phyloP scores from a whole-genome alignment of 37 sponge, comb jelly and placozoan species.

The Axinella damicornis region DNA sequence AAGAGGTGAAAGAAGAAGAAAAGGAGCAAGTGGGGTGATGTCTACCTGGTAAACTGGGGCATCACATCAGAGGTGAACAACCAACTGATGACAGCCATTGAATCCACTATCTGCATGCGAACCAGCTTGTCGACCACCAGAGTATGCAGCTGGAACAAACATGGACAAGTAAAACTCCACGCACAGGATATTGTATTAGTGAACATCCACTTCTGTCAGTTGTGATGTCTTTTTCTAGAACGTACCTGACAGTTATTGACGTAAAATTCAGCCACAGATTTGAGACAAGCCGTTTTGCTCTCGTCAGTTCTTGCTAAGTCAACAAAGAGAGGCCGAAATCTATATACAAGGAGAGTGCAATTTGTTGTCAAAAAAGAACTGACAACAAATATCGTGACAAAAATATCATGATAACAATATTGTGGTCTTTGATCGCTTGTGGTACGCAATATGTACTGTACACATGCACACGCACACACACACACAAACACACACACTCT shows the following conservation, averaged over 20 bases:
- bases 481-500: no score
- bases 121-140: constrained; percentile 81
- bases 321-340: constrained; percentile 76
- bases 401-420: no score
- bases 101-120: constrained; percentile 74
- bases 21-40: no score
- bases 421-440: no score
- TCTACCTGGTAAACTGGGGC: constrained; percentile 43
- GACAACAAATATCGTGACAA: no score
- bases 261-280: constrained; percentile 71
- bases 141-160: constrained; percentile 50
- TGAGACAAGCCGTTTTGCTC: constrained; percentile 54
- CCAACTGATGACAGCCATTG: constrained; percentile 61
- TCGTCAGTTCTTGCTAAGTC: constrained; percentile 58
- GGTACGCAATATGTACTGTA: no score
- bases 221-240: no score
- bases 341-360: constrained; percentile 7
- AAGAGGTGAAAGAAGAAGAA: no score
- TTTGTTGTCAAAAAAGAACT: no score
- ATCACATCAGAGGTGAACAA: constrained; percentile 45
- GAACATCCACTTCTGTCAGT: no score
- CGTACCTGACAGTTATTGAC: constrained; percentile 65
- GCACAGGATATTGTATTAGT: no score
- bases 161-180: not conserved
- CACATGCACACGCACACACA: no score